Percentiles rank a stretch among this genome's conserved stretches.
Evolutionary conservation across 2,797 vertebrate genomes (phyloP).

Genomic region (Synanceia verrucosa): DNA sequence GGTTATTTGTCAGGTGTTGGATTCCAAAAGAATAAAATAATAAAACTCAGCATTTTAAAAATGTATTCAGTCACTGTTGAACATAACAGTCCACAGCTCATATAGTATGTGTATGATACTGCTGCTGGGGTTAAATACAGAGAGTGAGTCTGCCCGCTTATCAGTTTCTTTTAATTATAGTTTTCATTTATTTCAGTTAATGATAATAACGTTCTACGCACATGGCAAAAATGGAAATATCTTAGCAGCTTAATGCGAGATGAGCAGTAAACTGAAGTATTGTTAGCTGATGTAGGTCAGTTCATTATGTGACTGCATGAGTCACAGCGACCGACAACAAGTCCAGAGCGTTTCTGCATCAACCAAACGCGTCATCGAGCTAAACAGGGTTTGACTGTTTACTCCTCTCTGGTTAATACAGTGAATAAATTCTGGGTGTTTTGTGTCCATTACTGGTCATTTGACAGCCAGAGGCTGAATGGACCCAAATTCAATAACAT

Average conservation of each 20-base stretch:
- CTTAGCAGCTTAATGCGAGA: background rate
- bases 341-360: background rate
- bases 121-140: too few relatives aligned
- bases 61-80: too few relatives aligned
- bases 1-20: too few relatives aligned
- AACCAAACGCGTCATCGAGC: background rate
- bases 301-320: slow-evolving; percentile 28
- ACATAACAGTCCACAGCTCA: too few relatives aligned
- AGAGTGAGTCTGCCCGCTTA: too few relatives aligned
- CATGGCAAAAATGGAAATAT: background rate
- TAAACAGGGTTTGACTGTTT: background rate
- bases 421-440: background rate
- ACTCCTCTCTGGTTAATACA: background rate
- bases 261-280: background rate
- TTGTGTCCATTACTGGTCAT: background rate
- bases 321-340: background rate
- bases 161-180: too few relatives aligned
- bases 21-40: too few relatives aligned
- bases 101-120: too few relatives aligned
- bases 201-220: background rate
- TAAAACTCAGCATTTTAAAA: too few relatives aligned
- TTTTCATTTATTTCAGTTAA: too few relatives aligned
- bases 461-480: background rate
- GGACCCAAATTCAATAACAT: background rate
- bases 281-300: slow-evolving; percentile 41